phyloP scores from a whole-genome alignment of 2,888 invertebrate genomes.

The Linnaemya vulpina region DNA sequence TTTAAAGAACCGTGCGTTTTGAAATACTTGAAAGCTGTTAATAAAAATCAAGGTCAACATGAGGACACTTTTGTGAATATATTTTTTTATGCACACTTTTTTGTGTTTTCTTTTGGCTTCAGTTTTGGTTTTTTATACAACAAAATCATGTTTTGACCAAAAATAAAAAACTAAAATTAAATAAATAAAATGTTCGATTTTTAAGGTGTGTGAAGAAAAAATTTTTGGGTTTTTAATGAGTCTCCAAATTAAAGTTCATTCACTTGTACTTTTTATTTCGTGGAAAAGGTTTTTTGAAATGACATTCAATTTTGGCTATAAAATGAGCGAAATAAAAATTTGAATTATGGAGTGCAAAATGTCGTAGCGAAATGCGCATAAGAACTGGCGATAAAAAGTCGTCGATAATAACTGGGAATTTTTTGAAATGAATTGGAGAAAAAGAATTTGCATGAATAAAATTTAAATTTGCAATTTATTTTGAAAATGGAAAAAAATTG shows the following conservation, averaged over 20 bases:
- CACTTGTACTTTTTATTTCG: conserved; percentile 3
- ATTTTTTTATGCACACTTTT: neutral
- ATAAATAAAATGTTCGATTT: conserved; percentile 19
- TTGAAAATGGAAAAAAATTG: too few relatives aligned
- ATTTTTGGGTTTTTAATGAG: conserved; percentile 21
- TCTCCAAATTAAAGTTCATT: conserved; percentile 39
- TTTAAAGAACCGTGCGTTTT: conserved; percentile 30
- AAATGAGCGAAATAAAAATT: neutral
- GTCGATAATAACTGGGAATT: too few relatives aligned
- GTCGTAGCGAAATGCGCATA: too few relatives aligned
- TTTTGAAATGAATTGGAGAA: too few relatives aligned
- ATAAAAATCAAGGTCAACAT: conserved; percentile 62
- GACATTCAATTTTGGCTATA: neutral
- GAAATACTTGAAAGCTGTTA: conserved; percentile 34
- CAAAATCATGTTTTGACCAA: conserved; percentile 20
- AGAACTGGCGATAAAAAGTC: too few relatives aligned
- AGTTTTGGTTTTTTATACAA: conserved; percentile 22
- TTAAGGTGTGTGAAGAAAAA: conserved; percentile 49
- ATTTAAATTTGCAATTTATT: too few relatives aligned
- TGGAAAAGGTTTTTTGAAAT: neutral
- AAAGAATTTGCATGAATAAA: too few relatives aligned
- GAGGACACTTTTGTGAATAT: conserved; percentile 44
- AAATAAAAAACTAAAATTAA: too few relatives aligned
- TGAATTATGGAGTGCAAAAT: neutral
- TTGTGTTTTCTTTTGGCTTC: neutral